A percentile compares a stretch with the other conserved stretches of the same genome.
Evolutionary conservation across 92 coral and sea anemone species (phyloP).

Genomic region (Isaurus tuberculatus): DNA sequence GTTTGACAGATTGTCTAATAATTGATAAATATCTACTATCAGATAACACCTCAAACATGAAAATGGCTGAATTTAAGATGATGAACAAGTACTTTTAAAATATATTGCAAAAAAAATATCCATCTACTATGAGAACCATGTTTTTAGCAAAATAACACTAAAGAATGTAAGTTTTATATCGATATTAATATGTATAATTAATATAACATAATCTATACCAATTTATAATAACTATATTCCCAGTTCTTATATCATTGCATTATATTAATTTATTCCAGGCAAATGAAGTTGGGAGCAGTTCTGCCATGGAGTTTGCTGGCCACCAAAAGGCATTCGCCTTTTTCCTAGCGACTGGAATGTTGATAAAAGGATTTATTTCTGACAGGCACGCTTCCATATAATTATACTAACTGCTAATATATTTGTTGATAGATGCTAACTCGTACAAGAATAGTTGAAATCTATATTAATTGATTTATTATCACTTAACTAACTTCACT

Average conservation of each 20-base stretch:
- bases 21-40: conserved; percentile 9
- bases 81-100: conserved; percentile 16
- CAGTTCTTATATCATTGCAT: conserved; percentile 19
- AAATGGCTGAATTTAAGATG: conserved; percentile 19
- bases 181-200: neutral
- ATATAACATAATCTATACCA: neutral
- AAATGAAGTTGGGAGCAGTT: conserved; percentile 63
- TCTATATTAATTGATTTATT: neutral
- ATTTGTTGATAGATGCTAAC: conserved; percentile 4
- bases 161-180: conserved; percentile 11
- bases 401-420: neutral
- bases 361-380: conserved; percentile 67
- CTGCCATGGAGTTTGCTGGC: conserved; percentile 65
- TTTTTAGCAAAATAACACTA: neutral
- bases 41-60: conserved; percentile 20
- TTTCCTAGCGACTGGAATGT: conserved; percentile 52
- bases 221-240: conserved; percentile 18
- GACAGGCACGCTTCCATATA: neutral
- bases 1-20: conserved; percentile 21
- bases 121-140: conserved; percentile 8
- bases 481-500: conserved; percentile 18
- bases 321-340: conserved; percentile 60
- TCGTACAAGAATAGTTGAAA: conserved; percentile 2
- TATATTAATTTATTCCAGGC: conserved; percentile 55
- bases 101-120: neutral